Percentiles rank a stretch among this genome's conserved stretches.
These are phyloP conservation scores for Phylloscopus trochiloides DNA, from an alignment of 2,113 vertebrate genomes.

Conservation along the genomic window DNA sequence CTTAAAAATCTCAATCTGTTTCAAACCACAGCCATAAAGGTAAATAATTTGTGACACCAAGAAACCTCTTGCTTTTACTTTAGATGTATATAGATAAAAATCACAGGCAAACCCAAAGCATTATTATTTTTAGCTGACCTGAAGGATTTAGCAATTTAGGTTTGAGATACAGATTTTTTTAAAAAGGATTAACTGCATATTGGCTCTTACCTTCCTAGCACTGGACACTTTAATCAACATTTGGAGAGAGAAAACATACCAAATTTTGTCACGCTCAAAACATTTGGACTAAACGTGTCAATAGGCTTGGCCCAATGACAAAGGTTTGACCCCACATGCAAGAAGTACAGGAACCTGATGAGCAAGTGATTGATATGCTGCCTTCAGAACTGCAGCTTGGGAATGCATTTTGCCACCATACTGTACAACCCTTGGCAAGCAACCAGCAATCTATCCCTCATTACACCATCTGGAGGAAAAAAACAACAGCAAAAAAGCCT, in stretches of 20 bases:
- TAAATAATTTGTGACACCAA: neutral
- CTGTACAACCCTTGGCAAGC: constrained; percentile 1
- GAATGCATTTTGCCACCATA: neutral
- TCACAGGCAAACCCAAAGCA: neutral
- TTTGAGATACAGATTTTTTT: neutral
- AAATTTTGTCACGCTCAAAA: neutral
- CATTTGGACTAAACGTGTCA: neutral
- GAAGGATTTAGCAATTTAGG: neutral
- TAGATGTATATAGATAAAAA: neutral
- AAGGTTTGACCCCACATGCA: neutral
- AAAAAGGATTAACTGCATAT: neutral
- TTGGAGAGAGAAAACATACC: neutral
- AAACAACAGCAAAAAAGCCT: neutral
- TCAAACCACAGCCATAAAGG: neutral
- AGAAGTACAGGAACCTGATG: neutral
- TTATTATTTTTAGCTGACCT: neutral
- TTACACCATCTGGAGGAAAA: constrained; percentile 38
- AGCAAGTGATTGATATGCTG: neutral
- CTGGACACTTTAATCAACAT: neutral
- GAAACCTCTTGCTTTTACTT: neutral
- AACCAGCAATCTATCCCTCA: neutral
- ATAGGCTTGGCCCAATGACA: neutral
- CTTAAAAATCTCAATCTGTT: neutral
- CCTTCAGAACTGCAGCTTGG: neutral
- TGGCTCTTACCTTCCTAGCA: neutral